Evolutionary conservation across 2,888 invertebrate genomes (phyloP), one percentile per base, ranked within the genome.

Genomic region (Rapana venosa): DNA sequence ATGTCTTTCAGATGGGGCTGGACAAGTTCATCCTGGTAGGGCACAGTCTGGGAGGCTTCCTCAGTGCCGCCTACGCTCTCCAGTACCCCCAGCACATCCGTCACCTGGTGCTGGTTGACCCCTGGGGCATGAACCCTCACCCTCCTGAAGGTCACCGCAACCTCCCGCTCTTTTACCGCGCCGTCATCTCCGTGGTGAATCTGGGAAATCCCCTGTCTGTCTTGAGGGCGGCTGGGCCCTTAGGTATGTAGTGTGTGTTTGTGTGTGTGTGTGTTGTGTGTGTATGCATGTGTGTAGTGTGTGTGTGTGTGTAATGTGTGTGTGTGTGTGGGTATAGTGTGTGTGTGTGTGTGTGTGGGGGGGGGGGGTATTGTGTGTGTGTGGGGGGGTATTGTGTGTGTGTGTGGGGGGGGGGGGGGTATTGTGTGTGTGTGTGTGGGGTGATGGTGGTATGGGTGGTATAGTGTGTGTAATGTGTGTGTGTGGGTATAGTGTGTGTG

Each of bases 101-200:
- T 90, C 99, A 99, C 96, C 97, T 99, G 0, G 97, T 99, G 92
- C 97, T 99, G 74, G 99, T 98, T 0, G 99, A 99, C 96, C 99
- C 99, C 0, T 99, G 99, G 97, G 97, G 97, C 26, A 97, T 97
- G 92, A 96, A 96, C 0, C 30, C 30, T 5, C 17, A 26, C 13
- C 86, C 86, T 5, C 66, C 70, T 5, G 84, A 89, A 56, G 74
- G 74, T 1, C 85, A 47, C 32, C 61, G 70, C 61, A 58, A 66
- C 26, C 32, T 70, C 56, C 61, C 30, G 70, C 70, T 85, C 22
- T 85, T 58, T 35, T 74, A 74, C 30, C 61, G 74, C 36, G 35
- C 66, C 26, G 61, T 77, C 74, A 66, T 30, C 30, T 74, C 70
- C 2, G 56, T 89, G 32, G 30, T 89, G 20, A 70, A 77, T 47